Evolutionary conservation across 2,113 vertebrate species (phyloP).

Genomic region (Crotalus helleri): DNA sequence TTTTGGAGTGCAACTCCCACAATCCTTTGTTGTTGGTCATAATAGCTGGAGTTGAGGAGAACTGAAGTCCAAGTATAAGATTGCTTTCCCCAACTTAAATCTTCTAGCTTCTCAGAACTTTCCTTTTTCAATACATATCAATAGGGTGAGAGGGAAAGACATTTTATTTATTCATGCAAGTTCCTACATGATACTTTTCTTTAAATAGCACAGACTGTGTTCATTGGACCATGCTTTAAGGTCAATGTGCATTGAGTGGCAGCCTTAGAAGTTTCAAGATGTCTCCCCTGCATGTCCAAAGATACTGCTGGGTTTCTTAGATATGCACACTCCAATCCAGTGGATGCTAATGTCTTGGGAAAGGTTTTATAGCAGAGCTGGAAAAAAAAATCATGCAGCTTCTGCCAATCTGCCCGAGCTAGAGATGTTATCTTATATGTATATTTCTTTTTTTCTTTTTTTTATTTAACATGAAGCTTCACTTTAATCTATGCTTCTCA

Average conservation of each 20-base stretch:
- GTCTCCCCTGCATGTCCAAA: not conserved
- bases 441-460: not conserved
- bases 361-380: not conserved
- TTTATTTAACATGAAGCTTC: constrained; percentile 4
- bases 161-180: not conserved
- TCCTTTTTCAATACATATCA: not conserved
- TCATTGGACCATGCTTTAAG: not conserved
- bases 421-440: not conserved
- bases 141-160: not conserved
- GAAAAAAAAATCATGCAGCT: not conserved
- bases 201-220: not conserved
- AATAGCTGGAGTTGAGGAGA: not conserved
- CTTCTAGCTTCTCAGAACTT: too few relatives aligned
- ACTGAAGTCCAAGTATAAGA: not conserved
- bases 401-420: constrained; percentile 9
- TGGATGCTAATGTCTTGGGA: not conserved
- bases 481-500: constrained; percentile 18
- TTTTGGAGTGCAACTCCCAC: not conserved
- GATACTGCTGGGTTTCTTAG: not conserved
- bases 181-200: not conserved
- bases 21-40: not conserved
- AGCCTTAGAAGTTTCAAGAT: not conserved
- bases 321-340: not conserved
- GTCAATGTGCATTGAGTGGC: not conserved
- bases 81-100: not conserved